Percentiles rank a stretch among this genome's conserved stretches.
These are phyloP conservation scores for Gymnocheta viridis DNA, from an alignment of 2,888 invertebrate species.

Conservation along the genomic window DNA sequence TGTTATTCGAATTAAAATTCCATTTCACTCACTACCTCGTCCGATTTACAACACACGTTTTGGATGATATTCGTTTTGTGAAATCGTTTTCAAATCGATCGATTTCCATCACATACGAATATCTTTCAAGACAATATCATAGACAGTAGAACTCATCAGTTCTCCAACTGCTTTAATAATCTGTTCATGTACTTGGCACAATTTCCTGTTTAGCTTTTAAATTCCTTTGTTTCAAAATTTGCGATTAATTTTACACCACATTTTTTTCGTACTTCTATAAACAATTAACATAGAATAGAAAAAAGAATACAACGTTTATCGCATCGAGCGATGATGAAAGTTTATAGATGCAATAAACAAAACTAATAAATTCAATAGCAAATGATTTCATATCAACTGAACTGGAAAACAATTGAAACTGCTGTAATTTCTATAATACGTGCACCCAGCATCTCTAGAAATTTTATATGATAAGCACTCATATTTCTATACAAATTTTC, in stretches of 20 bases:
- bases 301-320: background rate
- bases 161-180: background rate
- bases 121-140: too few species aligned
- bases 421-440: background rate
- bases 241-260: background rate
- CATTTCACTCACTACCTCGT: too few species aligned
- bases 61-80: too few species aligned
- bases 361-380: conserved; percentile 32
- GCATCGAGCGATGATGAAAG: background rate
- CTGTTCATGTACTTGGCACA: background rate
- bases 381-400: conserved; percentile 26
- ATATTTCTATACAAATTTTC: background rate
- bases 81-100: too few species aligned
- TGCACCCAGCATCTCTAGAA: background rate
- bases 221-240: background rate
- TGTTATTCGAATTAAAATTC: too few species aligned
- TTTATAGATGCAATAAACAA: conserved; percentile 15
- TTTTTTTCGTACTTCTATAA: background rate
- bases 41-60: too few species aligned
- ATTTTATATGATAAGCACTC: background rate
- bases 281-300: conserved; percentile 13
- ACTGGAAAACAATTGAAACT: conserved; percentile 22
- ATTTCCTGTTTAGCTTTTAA: background rate
- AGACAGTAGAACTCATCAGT: too few species aligned
- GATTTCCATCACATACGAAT: too few species aligned